A percentile compares a stretch with the other conserved stretches of the same genome.
Conservation (phyloP, 2,113 vertebrate species). For the Dermatemys mawii region DNA sequence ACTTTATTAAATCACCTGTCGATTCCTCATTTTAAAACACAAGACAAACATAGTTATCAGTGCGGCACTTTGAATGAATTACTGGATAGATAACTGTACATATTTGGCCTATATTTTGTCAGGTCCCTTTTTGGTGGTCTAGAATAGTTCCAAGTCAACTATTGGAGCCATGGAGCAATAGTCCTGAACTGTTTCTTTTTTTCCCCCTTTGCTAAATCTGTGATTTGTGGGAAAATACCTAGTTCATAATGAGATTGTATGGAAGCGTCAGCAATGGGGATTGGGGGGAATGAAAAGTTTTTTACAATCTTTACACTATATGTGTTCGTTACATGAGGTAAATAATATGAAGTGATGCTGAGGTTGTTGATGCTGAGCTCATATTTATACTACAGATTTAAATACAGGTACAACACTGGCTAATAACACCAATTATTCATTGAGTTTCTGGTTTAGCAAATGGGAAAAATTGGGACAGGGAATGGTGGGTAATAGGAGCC, state of each 20-base stretch:
- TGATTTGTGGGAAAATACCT: neutral
- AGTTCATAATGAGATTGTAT: neutral
- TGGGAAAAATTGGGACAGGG: too few species aligned
- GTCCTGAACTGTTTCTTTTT: neutral
- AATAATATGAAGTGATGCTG: neutral
- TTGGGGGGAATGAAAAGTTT: neutral
- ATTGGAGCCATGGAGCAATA: neutral
- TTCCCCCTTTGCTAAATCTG: neutral
- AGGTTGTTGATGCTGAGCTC: neutral
- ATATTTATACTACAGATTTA: slow-evolving; percentile 2
- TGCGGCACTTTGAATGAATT: neutral
- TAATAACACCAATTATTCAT: neutral
- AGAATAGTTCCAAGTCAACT: neutral
- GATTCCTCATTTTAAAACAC: neutral
- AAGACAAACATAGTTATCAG: neutral
- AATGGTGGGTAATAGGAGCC: too few species aligned
- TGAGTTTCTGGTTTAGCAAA: too few species aligned
- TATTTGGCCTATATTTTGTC: neutral
- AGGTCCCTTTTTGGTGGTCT: neutral
- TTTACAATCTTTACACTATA: neutral
- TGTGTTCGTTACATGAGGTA: neutral
- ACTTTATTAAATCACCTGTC: neutral
- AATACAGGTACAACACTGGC: neutral
- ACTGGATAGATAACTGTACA: neutral
- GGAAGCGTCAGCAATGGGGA: neutral